Base-by-base conservation (phyloP, 2,888 invertebrate genomes). In the Drosophila gaucha region DNA sequence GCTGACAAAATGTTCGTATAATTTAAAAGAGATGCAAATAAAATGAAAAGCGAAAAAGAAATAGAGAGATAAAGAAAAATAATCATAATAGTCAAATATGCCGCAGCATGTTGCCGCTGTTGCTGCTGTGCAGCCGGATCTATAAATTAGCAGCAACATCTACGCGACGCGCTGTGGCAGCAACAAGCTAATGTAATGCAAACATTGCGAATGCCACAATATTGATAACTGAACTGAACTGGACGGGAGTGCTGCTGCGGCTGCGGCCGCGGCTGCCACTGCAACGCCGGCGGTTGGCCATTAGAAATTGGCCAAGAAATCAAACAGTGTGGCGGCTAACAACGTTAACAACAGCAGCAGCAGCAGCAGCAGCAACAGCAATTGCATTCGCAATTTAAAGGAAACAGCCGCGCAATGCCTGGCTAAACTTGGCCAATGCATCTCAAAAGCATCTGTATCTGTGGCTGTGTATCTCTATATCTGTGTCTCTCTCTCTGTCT, bases 281-380 rank as follows among this genome's bases (percentile, higher is more conserved):
- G 65, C 60, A 71, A 58, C 26, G 71, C 71, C 57, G 63, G 59
- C 35, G 64, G 57, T 63, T 56, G 67, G 65, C 56, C 46, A 74
- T 82, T 84, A 78, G 84, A 84, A 86, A 84, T 84, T 84, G 80
- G 86, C 86, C 77, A 86, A 84, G 80, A 84, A 77, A 86, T 63
- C 71, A 72, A 67, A 78, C 41, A 70, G 73, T 79, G 82, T 71
- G 67, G 67, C 68, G 60, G 66, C 68, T 31, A 77, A 68, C 69
- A 78, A 64, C 67, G 74, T 46, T 57, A 69, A 36, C 62, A 67
- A 63, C 44, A 55, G 43, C 41, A 52, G 12, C 54, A 55, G 22
- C 28, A 36, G 14, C 58, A 56, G 8, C 56, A 49, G 20, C 58
- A 58, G 51, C 60, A 50, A 58, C 60, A 50, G 59, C 67, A 73